Base-by-base conservation (phyloP, 2,113 vertebrate species). In the Sapayoa aenigma region DNA sequence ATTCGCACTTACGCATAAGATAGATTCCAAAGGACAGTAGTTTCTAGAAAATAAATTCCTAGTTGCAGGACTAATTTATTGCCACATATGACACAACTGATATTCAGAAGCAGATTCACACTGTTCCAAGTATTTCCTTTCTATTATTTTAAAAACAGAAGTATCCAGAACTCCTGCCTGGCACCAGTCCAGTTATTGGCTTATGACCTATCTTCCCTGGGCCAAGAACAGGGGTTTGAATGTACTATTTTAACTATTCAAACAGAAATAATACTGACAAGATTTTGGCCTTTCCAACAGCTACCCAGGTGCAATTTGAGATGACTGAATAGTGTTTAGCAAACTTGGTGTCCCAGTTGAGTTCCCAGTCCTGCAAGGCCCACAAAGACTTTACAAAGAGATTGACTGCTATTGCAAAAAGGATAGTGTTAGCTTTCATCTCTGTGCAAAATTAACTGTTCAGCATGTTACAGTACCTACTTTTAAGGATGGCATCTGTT, bases 391-490 rank as follows among this genome's bases (percentile, higher is more conserved):
- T 42, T 84, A 44, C 31, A 78, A 65, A 59, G 68, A 39, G 49
- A 23, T 21, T 63, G 46, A 35, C 60, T 0, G 1, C 49, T 53
- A 0, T 56, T 81, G 58, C 35, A 44, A 25, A 67, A 65, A 41
- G 80, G 13, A 41, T 28, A 31, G 30, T 25, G n/a, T 80, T 78
- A 75, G 18, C 71, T 63, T 90, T 35, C 18, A 37, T 27, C 42
- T 46, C 6, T 33, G 31, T 77, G n/a, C 50, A 79, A 12, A 74
- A 75, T 37, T 46, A 59, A 79, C 24, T 1, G 2, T 59, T 73
- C 0, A 1, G 20, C 6, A 14, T 31, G 9, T 62, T 56, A 37
- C n/a, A n/a, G 13, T 55, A 49, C 9, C 53, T 63, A 1, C 27
- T 73, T 83, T 22, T 49, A 82, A 84, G 80, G 56, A 41, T 62